Evolutionary conservation across 1,140 invertebrate genomes (phyloP), one percentile per base, ranked within the genome.

Genomic region (Agraylea sexmaculata): DNA sequence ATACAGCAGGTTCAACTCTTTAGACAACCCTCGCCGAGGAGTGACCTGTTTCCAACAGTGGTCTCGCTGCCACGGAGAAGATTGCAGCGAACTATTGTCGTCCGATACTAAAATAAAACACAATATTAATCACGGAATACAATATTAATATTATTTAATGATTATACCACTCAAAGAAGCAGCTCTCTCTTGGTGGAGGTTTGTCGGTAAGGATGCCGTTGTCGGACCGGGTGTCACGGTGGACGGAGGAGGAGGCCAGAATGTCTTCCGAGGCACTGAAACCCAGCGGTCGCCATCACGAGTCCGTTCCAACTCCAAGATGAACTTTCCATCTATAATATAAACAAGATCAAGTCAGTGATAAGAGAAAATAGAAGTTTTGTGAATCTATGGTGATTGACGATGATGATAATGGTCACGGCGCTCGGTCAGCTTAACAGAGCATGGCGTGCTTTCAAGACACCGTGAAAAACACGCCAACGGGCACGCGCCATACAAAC

Each of bases 81-180:
- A 87, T 54, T 87, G 83, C 50, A 87, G 73, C 22, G 84, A 88
- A 51, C 81, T 86, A 63, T 86, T 87, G 58, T 88, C 84, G 69
- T 87, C 85, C 50, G 83, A 86, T 64, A 83, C 82, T 81, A 50
- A 40, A 64, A 64, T 49, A 13, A 43, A 41, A 42, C 34, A 34
- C n/a, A 11, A 34, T 32, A 15, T 7, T 7, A 5, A 15, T 31
- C 37, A 31, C 13, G 15, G 7, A 32, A 30, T 17, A 15, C 15
- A 17, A n/a, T 43, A 32, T 33, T 25, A 27, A 42, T 37, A 25
- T 12, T 8, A 34, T 20, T 19, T 25, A 7, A 25, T 25, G 23
- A 6, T 25, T 25, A 7, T n/a, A 25, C 62, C 61, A 53, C 68
- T 70, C 48, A 71, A 58, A 40, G 71, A 69, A 45, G 60, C 55